Evolutionary conservation across 1,140 invertebrate genomes (phyloP), one percentile per base, ranked within the genome.

Genomic region (Caenorhabditis inopinata): DNA sequence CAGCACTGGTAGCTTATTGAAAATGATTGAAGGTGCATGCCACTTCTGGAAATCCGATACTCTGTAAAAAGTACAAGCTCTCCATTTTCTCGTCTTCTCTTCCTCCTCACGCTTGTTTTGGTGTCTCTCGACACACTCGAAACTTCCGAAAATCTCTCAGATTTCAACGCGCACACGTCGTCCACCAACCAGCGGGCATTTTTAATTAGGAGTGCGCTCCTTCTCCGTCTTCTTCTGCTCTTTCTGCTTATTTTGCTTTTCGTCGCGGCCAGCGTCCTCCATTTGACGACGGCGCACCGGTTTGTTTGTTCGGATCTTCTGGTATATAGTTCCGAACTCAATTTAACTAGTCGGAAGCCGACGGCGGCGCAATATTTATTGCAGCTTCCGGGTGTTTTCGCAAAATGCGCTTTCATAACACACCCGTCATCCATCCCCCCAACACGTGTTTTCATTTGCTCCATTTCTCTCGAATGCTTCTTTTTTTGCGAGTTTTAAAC

Each of bases 311-410:
- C n/a, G n/a, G n/a, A n/a, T n/a, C n/a, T n/a, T n/a, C n/a, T n/a
- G n/a, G n/a, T n/a, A 47, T 47, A 75, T 75, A 75, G 74, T 48
- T 75, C 74, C 74, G 45, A 75, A 48, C 47, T 48, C 74, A 75
- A 75, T 75, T 75, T 75, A 47, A 75, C 23, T 75, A 47, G 42
- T 75, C 74, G 35, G 47, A 45, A 75, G 48, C 21, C 14, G 11
- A 25, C n/a, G 42, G 48, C 45, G 74, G 48, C 42, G 74, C 14
- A 75, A 75, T 49, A 49, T 75, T 75, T 47, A 75, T 48, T 75
- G 23, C 45, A 14, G 42, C 25, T 47, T 75, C 32, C 45, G 23
- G 21, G 58, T 68, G 58, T 68, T 68, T 68, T 68, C 58, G 35
- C 32, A 16, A 58, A 58, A 74, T 25, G 23, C 21, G n/a, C 25